Evolutionary conservation across 2,113 vertebrate genomes (phyloP).

Genomic region (Lepus americanus): DNA sequence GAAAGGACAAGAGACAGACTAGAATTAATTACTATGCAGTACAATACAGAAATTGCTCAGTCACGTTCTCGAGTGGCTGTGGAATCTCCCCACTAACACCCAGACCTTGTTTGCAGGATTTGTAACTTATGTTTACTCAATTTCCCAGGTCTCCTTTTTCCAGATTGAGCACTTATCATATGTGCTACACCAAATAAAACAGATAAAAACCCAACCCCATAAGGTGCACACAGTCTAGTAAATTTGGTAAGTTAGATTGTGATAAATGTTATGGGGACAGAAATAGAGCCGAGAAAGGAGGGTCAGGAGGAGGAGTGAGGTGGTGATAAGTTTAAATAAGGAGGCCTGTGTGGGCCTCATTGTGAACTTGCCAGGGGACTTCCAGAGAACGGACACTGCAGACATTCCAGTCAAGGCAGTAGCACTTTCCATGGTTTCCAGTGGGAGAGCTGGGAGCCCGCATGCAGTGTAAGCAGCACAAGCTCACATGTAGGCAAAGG

Average conservation of each 20-base stretch:
- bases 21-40: neutral
- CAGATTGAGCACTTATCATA: neutral
- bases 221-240: neutral
- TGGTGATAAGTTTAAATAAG: neutral
- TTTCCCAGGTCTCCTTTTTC: neutral
- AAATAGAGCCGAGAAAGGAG: neutral
- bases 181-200: neutral
- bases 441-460: neutral
- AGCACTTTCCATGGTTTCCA: neutral
- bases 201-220: neutral
- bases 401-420: neutral
- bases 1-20: neutral
- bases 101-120: neutral
- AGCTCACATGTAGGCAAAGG: accelerated
- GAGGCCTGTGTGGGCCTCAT: neutral
- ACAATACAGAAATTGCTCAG: neutral
- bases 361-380: neutral
- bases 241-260: neutral
- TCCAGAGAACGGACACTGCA: neutral
- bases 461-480: neutral
- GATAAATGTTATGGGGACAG: neutral
- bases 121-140: neutral
- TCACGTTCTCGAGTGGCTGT: accelerated
- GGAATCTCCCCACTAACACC: neutral
- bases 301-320: neutral